Conservation (phyloP, 2,888 invertebrate species). For the Rhingia rostrata region DNA sequence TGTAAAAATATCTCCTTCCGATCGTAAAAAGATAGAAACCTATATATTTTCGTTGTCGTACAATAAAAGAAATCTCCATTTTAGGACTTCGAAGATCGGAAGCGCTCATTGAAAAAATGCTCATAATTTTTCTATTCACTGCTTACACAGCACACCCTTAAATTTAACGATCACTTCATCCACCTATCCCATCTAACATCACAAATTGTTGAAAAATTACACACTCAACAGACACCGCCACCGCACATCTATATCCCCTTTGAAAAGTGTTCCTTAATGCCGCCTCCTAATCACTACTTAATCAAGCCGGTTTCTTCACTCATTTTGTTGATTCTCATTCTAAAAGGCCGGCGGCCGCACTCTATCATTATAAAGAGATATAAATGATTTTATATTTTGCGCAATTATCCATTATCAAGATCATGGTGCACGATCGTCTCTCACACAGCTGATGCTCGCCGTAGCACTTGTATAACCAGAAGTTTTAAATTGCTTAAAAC, state of each 20-base stretch:
- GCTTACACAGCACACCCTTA: conserved; percentile 35
- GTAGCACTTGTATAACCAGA: background rate
- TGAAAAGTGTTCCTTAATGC: conserved; percentile 23
- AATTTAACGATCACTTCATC: conserved; percentile 41
- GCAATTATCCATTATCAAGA: conserved; percentile 45
- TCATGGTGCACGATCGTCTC: conserved; percentile 38
- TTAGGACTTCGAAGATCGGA: conserved; percentile 8
- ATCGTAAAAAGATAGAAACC: background rate
- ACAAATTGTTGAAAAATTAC: conserved; percentile 43
- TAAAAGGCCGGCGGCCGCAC: conserved; percentile 10
- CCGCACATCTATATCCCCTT: background rate
- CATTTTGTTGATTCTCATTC: conserved; percentile 12
- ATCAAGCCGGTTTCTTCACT: conserved; percentile 46
- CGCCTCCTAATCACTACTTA: conserved; percentile 35
- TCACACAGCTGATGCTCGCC: conserved; percentile 6
- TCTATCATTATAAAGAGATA: conserved; percentile 12
- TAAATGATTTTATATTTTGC: conserved; percentile 10
- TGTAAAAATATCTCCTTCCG: background rate
- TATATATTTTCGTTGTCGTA: background rate
- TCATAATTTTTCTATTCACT: conserved; percentile 42
- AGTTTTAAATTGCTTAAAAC: conserved; percentile 48
- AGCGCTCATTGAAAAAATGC: conserved; percentile 21
- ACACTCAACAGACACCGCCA: conserved; percentile 3
- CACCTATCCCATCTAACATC: conserved; percentile 28
- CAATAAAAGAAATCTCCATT: conserved; percentile 3